Conservation (phyloP, 2,797 vertebrate genomes). For the Malurus splendens region DNA sequence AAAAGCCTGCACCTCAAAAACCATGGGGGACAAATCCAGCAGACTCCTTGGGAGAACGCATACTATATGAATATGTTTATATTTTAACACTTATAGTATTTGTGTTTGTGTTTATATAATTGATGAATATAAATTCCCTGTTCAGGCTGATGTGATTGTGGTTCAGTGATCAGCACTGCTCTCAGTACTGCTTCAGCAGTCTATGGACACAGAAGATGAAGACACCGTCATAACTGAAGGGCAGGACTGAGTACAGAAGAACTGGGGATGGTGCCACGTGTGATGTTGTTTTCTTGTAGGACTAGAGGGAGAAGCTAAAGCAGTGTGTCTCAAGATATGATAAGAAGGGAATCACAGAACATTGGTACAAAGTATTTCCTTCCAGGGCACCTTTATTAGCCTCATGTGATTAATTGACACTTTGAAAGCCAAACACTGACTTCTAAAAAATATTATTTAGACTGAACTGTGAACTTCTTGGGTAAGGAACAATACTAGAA, state of each 20-base stretch:
- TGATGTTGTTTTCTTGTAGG: neutral
- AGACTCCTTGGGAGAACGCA: neutral
- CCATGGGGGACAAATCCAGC: neutral
- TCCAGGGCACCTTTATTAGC: neutral
- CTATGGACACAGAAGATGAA: neutral
- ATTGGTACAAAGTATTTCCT: neutral
- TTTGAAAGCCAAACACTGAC: accelerated
- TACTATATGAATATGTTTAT: neutral
- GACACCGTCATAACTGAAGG: neutral
- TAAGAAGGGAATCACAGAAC: neutral
- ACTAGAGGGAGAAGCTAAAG: neutral
- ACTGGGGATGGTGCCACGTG: neutral
- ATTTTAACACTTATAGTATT: neutral
- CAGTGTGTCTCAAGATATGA: neutral
- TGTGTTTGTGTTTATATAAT: neutral
- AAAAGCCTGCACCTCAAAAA: neutral
- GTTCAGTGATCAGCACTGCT: neutral
- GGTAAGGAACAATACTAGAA: neutral
- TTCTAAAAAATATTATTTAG: neutral
- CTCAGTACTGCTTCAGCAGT: neutral
- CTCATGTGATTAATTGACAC: neutral
- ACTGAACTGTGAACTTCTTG: neutral
- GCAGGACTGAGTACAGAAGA: neutral
- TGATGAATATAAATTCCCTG: neutral
- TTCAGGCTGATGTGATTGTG: neutral